Conservation (phyloP, 2,797 vertebrate species). For the Limnodromus scolopaceus region DNA sequence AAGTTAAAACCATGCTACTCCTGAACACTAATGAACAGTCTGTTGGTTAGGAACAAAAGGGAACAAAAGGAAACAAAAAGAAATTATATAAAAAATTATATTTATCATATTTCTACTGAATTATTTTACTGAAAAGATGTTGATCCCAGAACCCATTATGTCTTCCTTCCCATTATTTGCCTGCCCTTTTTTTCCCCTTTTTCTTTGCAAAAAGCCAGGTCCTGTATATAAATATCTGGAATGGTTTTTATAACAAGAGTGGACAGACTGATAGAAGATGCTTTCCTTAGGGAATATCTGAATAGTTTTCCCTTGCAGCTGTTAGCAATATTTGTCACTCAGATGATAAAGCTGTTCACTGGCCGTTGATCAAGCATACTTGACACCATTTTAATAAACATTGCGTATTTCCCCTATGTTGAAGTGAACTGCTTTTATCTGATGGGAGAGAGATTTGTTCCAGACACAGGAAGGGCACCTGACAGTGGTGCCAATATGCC, state of each 20-base stretch:
- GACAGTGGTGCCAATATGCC: slow-evolving; percentile 1
- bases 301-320: neutral
- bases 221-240: neutral
- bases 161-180: neutral
- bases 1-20: neutral
- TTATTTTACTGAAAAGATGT: neutral
- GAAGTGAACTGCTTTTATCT: neutral
- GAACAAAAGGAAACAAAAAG: neutral
- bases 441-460: neutral
- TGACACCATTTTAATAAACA: slow-evolving; percentile 40
- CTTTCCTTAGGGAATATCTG: neutral
- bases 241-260: neutral
- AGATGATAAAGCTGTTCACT: slow-evolving; percentile 4
- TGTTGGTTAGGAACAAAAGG: too few relatives aligned
- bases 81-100: neutral
- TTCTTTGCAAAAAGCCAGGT: neutral
- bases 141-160: neutral
- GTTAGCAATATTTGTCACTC: neutral
- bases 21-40: neutral
- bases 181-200: neutral
- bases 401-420: neutral
- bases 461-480: neutral
- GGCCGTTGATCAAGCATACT: neutral
- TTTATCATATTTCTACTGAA: neutral
- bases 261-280: slow-evolving; percentile 1